phyloP scores from a whole-genome alignment of 2,797 vertebrate genomes.

The Cossypha niveicapilla region DNA sequence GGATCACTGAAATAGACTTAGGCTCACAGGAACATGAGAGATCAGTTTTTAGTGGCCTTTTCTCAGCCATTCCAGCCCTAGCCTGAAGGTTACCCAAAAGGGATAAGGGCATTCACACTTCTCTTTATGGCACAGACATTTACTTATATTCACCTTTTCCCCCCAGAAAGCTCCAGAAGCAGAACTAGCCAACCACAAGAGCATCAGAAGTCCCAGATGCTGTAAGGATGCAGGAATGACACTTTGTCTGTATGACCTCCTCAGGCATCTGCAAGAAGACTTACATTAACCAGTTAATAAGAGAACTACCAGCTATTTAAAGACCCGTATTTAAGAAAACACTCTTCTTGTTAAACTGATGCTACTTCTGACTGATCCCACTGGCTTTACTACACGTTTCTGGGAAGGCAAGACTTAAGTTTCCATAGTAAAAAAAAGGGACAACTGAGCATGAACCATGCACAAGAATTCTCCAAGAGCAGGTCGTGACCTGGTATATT shows the following conservation, averaged over 20 bases:
- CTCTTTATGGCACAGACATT: background rate
- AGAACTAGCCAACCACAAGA: background rate
- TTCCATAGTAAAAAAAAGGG: background rate
- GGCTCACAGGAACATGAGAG: background rate
- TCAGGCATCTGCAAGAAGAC: background rate
- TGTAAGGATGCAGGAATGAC: background rate
- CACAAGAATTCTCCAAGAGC: background rate
- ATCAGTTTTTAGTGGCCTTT: background rate
- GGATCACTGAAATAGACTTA: background rate
- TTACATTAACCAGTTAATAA: background rate
- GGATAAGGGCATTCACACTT: background rate
- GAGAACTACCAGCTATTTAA: background rate
- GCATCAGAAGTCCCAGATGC: background rate
- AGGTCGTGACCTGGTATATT: background rate
- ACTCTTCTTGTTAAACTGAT: background rate
- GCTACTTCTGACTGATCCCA: background rate
- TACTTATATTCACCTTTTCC: background rate
- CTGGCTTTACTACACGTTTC: background rate
- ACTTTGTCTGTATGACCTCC: background rate
- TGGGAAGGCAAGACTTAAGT: background rate
- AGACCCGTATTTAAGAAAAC: background rate
- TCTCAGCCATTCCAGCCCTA: background rate
- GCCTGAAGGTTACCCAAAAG: background rate
- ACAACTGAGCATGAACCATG: background rate
- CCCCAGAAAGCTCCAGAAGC: background rate